Evolutionary conservation across 23 tunicate species (phyloP).

Genomic region (Halocynthia roretzi): DNA sequence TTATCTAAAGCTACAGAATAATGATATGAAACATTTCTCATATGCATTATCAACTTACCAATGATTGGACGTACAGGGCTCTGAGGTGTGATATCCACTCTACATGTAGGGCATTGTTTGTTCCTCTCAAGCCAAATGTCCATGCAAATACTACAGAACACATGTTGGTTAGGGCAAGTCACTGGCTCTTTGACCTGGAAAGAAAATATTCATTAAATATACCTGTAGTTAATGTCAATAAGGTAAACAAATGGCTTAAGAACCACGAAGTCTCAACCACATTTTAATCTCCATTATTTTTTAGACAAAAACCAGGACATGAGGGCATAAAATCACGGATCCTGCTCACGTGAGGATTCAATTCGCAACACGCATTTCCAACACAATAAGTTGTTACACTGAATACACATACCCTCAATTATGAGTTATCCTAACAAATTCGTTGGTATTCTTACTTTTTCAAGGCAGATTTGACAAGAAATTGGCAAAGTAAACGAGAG

Average conservation of each 20-base stretch:
- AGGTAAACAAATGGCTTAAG: no score
- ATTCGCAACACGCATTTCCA: no score
- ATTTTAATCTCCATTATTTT: no score
- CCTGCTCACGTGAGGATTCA: no score
- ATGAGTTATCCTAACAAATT: not conserved
- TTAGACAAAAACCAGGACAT: no score
- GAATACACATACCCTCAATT: no score
- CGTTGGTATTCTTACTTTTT: conserved; percentile 31
- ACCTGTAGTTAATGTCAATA: no score
- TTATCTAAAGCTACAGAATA: not conserved
- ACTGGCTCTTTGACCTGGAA: conserved; percentile 33
- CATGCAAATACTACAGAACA: conserved; percentile 78
- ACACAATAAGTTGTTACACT: no score
- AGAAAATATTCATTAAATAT: no score
- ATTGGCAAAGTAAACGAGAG: conserved; percentile 74
- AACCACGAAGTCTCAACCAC: no score
- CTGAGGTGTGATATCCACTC: conserved; percentile 71
- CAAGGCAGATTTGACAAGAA: conserved; percentile 80
- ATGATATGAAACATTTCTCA: not conserved
- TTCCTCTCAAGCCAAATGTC: conserved; percentile 80
- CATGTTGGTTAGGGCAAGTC: conserved; percentile 83
- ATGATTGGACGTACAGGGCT: conserved; percentile 65
- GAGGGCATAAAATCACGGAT: no score
- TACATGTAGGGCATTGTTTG: conserved; percentile 64
- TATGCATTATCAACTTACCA: conserved; percentile 22